Percentiles rank a stretch among this genome's conserved stretches.
Conservation (phyloP, 2,113 vertebrate genomes). For the Chauna torquata region DNA sequence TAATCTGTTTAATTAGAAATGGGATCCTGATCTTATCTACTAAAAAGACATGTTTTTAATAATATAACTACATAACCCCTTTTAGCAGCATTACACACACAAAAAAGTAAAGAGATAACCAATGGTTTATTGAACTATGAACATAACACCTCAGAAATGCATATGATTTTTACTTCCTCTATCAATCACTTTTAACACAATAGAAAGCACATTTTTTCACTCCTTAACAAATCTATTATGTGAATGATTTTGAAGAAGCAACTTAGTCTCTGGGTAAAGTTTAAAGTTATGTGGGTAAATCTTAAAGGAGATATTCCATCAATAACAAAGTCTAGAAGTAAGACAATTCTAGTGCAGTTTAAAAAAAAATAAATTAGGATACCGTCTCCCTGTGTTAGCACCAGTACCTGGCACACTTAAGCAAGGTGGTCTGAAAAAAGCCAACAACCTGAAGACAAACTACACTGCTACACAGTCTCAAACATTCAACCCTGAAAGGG, state of each 20-base stretch:
- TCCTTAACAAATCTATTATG: neutral
- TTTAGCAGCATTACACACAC: neutral
- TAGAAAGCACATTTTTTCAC: neutral
- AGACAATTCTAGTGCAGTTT: neutral
- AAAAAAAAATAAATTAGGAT: neutral
- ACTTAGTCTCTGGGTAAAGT: neutral
- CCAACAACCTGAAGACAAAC: neutral
- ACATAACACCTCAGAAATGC: neutral
- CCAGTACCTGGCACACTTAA: neutral
- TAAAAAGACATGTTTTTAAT: neutral
- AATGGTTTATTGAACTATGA: neutral
- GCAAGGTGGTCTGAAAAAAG: neutral
- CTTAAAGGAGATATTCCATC: neutral
- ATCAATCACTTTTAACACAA: neutral
- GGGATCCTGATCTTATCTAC: neutral
- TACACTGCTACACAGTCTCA: neutral
- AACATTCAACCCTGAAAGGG: neutral
- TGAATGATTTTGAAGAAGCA: neutral
- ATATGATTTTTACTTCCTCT: neutral
- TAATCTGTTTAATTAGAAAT: neutral
- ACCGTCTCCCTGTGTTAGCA: neutral
- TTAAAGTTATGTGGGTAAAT: neutral
- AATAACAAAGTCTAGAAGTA: neutral
- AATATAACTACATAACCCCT: neutral
- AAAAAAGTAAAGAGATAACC: neutral